Evolutionary conservation across 2,888 invertebrate genomes (phyloP), one percentile per base, ranked within the genome.

Genomic region (Ormia ochracea): DNA sequence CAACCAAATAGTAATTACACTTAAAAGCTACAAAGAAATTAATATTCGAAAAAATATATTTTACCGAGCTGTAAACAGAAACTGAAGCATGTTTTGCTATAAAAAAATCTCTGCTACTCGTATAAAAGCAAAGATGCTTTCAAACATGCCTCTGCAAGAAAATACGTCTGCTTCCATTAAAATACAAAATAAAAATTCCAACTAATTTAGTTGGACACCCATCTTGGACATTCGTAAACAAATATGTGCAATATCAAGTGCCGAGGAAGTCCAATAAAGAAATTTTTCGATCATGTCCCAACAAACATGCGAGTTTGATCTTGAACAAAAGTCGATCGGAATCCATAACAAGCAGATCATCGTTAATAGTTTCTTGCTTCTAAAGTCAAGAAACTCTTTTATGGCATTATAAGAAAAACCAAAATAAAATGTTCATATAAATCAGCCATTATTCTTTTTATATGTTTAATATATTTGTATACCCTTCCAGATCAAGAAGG

Each of bases 201-300:
- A 56, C 10, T 45, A 56, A 66, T 58, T 69, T n/a, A 56, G 6
- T 45, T 48, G 45, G 48, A 69, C 23, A 69, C 45, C 36, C 36
- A 33, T 19, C 33, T 31, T 41, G 45, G 17, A 52, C 31, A 41
- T 7, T n/a, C 52, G 33, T 45, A 45, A 56, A 36, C 31, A 56
- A 17, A 36, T 45, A 17, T 4, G 21, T 21, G 14, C 10, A 26
- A 26, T 31, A 21, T 12, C 17, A 23, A 52, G 31, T 31, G 52
- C 61, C 33, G 43, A 52, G 52, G 61, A 73, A 63, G 72, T 63
- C 19, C 33, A 73, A 28, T 45, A 45, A n/a, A 23, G n/a, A 36
- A 61, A 33, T 52, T 72, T n/a, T 52, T 36, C 43, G 54, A 33
- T 54, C 17, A 45, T 54, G 26, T 45, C 58, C 59, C 59, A 50